phyloP scores from a whole-genome alignment of 1,140 invertebrate genomes.

The Artemia franciscana region DNA sequence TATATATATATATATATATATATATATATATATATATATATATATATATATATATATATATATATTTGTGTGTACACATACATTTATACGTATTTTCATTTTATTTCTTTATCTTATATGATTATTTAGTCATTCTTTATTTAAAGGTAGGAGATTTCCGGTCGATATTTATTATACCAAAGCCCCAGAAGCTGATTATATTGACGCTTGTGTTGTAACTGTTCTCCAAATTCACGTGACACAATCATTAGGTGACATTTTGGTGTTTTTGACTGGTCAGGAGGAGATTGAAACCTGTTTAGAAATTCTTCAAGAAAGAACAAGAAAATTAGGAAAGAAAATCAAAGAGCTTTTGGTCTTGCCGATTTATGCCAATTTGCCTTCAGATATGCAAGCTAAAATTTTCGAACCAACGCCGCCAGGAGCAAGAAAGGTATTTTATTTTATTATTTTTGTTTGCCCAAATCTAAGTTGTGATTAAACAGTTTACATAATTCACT shows the following conservation, averaged over 20 bases:
- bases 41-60: not conserved
- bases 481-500: too few relatives aligned
- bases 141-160: conserved; percentile 34
- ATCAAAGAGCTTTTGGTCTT: conserved; percentile 78
- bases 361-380: conserved; percentile 93
- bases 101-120: not conserved
- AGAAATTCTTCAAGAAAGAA: conserved; percentile 73
- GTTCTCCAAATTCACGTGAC: conserved; percentile 93
- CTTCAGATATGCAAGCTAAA: conserved; percentile 95
- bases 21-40: too few relatives aligned
- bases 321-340: conserved; percentile 69
- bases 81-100: too few relatives aligned
- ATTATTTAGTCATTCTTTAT: conserved; percentile 2
- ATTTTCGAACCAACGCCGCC: conserved; percentile 90
- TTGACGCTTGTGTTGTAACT: conserved; percentile 88
- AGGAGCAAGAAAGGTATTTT: conserved; percentile 50
- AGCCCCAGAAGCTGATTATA: conserved; percentile 93
- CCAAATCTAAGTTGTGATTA: too few relatives aligned
- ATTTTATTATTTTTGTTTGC: not conserved
- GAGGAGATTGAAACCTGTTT: conserved; percentile 92
- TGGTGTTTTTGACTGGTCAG: conserved; percentile 84
- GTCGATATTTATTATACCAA: conserved; percentile 98
- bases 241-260: conserved; percentile 78
- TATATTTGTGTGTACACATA: not conserved
- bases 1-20: too few relatives aligned